These are phyloP conservation scores for Calephelis nemesis DNA, from an alignment of 1,140 invertebrate species.

Conservation along the genomic window DNA sequence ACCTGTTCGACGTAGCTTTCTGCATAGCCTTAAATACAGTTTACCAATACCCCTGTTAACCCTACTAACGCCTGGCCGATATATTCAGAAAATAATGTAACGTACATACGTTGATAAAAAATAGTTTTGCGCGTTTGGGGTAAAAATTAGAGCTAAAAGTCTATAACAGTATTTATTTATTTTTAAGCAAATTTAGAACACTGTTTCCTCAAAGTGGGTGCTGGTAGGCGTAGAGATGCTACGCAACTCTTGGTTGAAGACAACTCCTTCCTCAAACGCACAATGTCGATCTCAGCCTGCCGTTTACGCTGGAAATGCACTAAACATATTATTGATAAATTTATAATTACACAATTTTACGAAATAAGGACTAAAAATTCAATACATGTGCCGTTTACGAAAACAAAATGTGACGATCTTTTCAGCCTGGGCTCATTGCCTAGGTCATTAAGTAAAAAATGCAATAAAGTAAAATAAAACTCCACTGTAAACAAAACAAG, in stretches of 20 bases:
- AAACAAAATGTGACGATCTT: no score
- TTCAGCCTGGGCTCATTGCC: no score
- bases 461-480: no score
- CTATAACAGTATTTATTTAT: constrained; percentile 7
- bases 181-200: constrained; percentile 61
- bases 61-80: no score
- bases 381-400: not conserved
- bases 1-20: no score
- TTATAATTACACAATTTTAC: not conserved
- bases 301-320: constrained; percentile 73
- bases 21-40: no score
- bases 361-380: not conserved
- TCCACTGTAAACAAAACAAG: no score
- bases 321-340: constrained; percentile 19
- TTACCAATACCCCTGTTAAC: no score
- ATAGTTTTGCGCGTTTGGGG: no score
- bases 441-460: no score
- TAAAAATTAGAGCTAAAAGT: not conserved
- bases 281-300: constrained; percentile 74
- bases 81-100: no score
- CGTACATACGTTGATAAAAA: no score
- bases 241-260: constrained; percentile 62
- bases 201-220: constrained; percentile 41
- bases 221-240: constrained; percentile 54
- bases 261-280: constrained; percentile 64